These are phyloP conservation scores for Xanthia togata DNA, from an alignment of 2,888 invertebrate species.

Conservation along the genomic window DNA sequence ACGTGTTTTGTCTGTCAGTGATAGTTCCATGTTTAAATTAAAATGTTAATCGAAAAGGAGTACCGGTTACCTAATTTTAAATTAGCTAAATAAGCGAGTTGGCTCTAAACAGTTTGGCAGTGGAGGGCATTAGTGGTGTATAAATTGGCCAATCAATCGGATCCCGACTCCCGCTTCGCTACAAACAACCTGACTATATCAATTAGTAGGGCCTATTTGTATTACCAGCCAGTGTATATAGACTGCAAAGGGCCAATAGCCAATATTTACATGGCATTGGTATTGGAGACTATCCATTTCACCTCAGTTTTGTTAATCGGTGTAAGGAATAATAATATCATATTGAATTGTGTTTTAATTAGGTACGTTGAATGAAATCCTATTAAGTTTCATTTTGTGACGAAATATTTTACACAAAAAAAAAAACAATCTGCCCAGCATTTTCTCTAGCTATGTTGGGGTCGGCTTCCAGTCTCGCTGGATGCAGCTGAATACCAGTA, in stretches of 20 bases:
- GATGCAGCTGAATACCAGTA: no score
- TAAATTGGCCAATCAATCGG: conserved; percentile 86
- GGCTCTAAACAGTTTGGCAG: conserved; percentile 51
- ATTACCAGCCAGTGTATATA: conserved; percentile 49
- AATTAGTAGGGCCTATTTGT: conserved; percentile 77
- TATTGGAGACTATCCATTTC: conserved; percentile 32
- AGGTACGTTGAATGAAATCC: conserved; percentile 11
- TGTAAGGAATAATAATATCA: conserved; percentile 9
- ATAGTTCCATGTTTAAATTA: conserved; percentile 17
- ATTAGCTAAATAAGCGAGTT: conserved; percentile 55
- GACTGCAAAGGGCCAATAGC: conserved; percentile 50
- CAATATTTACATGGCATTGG: conserved; percentile 40
- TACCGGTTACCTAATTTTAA: conserved; percentile 41
- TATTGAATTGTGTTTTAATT: conserved; percentile 13
- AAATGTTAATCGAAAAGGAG: conserved; percentile 13
- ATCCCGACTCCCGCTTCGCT: conserved; percentile 69
- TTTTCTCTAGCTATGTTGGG: no score
- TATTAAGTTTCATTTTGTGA: neutral
- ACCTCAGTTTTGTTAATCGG: conserved; percentile 40
- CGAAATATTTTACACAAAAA: neutral
- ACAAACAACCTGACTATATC: conserved; percentile 76
- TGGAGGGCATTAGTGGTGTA: conserved; percentile 74
- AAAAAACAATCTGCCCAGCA: no score
- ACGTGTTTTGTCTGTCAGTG: neutral
- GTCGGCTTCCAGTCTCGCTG: no score